phyloP scores from a whole-genome alignment of 2,113 vertebrate species.

The Actenoides hombroni region DNA sequence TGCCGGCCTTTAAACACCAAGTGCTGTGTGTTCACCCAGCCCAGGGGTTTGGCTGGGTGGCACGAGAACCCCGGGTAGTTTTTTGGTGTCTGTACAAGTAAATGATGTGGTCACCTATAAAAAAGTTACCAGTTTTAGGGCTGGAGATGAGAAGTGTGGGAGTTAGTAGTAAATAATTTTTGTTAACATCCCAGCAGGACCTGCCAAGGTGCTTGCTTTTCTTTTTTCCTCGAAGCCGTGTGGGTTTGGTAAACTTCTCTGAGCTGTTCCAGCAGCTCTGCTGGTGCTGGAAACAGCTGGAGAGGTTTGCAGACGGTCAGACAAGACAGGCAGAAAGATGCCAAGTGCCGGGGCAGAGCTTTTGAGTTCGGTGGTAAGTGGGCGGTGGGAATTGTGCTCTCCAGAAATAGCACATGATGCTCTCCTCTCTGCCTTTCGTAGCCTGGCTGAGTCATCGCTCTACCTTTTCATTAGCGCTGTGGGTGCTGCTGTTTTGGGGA shows the following conservation, averaged over 20 bases:
- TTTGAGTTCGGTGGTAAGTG: background rate
- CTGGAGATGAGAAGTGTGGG: background rate
- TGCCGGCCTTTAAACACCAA: background rate
- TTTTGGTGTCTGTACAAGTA: background rate
- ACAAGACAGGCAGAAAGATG: background rate
- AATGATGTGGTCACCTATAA: background rate
- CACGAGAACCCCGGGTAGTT: rapidly evolving
- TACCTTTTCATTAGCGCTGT: background rate
- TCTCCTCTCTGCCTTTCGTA: background rate
- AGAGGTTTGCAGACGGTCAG: background rate
- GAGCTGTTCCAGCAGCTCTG: background rate
- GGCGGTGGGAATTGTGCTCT: background rate
- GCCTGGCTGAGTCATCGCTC: background rate
- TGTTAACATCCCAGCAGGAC: background rate
- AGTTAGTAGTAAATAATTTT: background rate
- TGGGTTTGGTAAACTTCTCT: background rate
- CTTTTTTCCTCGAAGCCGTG: background rate
- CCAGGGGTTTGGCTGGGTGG: background rate
- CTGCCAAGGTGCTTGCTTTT: background rate
- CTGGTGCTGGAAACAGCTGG: background rate
- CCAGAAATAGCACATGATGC: background rate
- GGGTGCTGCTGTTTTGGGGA: background rate
- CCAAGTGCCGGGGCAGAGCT: background rate
- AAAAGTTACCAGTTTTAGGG: background rate
- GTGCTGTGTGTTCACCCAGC: background rate